Conservation (phyloP, 1,140 invertebrate species). For the Acyrthosiphon pisum region DNA sequence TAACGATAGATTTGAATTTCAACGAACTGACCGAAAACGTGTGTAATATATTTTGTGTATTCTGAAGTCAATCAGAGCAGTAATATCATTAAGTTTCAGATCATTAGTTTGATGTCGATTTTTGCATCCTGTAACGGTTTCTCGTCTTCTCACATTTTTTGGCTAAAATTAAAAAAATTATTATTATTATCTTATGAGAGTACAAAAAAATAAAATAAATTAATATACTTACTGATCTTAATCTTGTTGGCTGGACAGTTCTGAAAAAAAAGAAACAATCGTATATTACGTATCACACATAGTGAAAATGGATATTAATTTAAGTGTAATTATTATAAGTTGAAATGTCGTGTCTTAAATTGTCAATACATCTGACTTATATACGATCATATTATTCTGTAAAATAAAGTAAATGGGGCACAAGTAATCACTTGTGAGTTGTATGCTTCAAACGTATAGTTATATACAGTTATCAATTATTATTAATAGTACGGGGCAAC, state of each 20-base stretch:
- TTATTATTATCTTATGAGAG: background rate
- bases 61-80: background rate
- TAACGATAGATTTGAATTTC: background rate
- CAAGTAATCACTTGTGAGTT: background rate
- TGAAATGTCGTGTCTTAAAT: background rate
- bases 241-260: background rate
- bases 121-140: background rate
- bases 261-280: conserved; percentile 12
- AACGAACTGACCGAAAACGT: background rate
- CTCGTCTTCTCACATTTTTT: conserved; percentile 36
- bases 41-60: background rate
- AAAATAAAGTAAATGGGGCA: background rate
- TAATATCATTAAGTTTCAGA: background rate
- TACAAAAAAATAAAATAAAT: background rate
- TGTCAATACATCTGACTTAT: background rate
- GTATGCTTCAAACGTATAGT: background rate
- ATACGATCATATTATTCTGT: background rate
- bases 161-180: background rate
- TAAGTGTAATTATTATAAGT: background rate
- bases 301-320: background rate
- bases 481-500: background rate
- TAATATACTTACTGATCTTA: background rate
- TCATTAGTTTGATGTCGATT: background rate
- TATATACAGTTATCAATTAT: background rate
- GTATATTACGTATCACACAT: background rate